phyloP scores from a whole-genome alignment of 2,797 vertebrate genomes.

The Pyrocephalus nanus region DNA sequence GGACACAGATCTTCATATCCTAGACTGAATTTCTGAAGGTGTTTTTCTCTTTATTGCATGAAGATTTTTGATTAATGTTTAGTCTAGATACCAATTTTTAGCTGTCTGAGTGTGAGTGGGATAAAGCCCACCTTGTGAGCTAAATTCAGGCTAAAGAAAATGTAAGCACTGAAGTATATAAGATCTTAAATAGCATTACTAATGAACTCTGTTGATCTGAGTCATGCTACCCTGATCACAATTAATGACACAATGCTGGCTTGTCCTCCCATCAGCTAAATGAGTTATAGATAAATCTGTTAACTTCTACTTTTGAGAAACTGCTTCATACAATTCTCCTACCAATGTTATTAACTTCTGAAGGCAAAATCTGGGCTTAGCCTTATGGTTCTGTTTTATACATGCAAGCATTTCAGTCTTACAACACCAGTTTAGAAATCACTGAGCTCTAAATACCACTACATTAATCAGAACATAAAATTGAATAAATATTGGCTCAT shows the following conservation, averaged over 20 bases:
- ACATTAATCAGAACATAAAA: constrained; percentile 19
- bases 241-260: constrained; percentile 14
- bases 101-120: neutral
- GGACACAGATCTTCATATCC: neutral
- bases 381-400: neutral
- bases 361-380: neutral
- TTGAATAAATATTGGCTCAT: constrained; percentile 28
- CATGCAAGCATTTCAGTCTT: neutral
- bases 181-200: neutral
- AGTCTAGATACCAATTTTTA: neutral
- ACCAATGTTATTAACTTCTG: neutral
- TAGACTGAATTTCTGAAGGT: neutral
- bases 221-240: constrained; percentile 16
- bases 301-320: neutral
- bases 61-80: neutral
- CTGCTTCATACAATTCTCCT: neutral
- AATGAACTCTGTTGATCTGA: neutral
- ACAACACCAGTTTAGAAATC: neutral
- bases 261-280: constrained; percentile 30
- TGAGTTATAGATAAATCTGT: constrained; percentile 6
- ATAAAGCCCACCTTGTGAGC: neutral
- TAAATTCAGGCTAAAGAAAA: constrained; percentile 1
- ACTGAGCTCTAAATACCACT: neutral
- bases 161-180: neutral
- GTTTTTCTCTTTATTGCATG: neutral